phyloP scores from a whole-genome alignment of 2,888 invertebrate genomes.

The Masnerella sp. region DNA sequence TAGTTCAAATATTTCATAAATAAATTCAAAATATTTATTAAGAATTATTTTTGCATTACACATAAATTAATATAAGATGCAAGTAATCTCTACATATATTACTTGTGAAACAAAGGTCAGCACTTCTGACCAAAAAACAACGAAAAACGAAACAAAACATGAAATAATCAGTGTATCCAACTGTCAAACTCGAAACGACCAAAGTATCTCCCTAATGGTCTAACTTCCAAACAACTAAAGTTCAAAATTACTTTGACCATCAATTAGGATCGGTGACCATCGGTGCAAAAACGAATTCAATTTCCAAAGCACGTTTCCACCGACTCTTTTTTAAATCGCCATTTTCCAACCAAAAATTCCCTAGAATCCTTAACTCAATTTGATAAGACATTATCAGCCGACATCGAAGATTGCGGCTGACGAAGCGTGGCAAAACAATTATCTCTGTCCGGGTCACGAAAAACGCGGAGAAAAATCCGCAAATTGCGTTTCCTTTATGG shows the following conservation, averaged over 20 bases:
- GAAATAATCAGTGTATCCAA: conserved; percentile 22
- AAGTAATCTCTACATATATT: too few relatives aligned
- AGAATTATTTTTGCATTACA: too few relatives aligned
- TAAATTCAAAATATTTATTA: too few relatives aligned
- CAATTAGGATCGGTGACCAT: conserved; percentile 29
- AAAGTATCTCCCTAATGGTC: conserved; percentile 30
- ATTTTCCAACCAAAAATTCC: background rate
- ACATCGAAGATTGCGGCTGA: conserved; percentile 22
- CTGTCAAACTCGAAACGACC: conserved; percentile 34
- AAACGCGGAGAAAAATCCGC: conserved; percentile 28
- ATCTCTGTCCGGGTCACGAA: conserved; percentile 29
- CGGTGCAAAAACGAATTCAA: conserved; percentile 22
- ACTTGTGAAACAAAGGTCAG: too few relatives aligned
- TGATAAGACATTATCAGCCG: background rate
- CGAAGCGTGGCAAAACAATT: conserved; percentile 25
- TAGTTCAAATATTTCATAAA: too few relatives aligned
- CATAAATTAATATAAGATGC: too few relatives aligned
- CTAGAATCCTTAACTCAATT: too few relatives aligned
- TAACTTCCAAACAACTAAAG: conserved; percentile 43
- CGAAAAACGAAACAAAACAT: background rate
- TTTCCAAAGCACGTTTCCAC: background rate
- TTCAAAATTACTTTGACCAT: conserved; percentile 38
- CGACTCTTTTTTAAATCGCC: background rate
- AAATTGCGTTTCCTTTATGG: conserved; percentile 41
- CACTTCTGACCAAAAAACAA: too few relatives aligned